phyloP scores from a whole-genome alignment of 1,140 invertebrate genomes.

The Ectropis grisescens region DNA sequence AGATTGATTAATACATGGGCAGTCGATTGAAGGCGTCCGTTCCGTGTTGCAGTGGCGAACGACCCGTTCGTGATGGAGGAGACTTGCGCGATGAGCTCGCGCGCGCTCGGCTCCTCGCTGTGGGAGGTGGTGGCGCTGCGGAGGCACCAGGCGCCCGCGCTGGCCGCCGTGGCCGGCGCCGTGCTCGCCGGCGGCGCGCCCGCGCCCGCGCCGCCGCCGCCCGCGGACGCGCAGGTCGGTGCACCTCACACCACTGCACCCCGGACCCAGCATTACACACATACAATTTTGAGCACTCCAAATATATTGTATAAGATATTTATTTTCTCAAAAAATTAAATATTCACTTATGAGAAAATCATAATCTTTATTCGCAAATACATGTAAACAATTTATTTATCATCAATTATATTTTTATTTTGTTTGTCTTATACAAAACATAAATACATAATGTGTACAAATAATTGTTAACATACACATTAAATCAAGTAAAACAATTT shows the following conservation, averaged over 20 bases:
- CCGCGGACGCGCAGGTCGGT: slow-evolving; percentile 1
- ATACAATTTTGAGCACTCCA: neutral
- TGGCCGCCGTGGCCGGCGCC: slow-evolving; percentile 24
- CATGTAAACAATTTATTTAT: too few species aligned
- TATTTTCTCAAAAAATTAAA: too few species aligned
- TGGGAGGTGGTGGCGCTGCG: slow-evolving; percentile 92
- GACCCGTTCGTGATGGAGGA: slow-evolving; percentile 91
- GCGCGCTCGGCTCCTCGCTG: slow-evolving; percentile 88
- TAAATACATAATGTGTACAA: too few species aligned
- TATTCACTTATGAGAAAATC: too few species aligned
- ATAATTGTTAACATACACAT: too few species aligned
- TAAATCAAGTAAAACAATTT: too few species aligned
- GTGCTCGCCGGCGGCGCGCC: slow-evolving; percentile 22
- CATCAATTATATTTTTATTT: too few species aligned
- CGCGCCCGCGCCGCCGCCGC: slow-evolving; percentile 11
- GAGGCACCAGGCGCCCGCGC: slow-evolving; percentile 33
- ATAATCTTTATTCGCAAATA: too few species aligned
- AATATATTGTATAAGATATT: too few species aligned
- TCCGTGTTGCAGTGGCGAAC: slow-evolving; percentile 66
- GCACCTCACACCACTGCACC: slow-evolving; percentile 5
- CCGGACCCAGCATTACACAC: slow-evolving; percentile 3
- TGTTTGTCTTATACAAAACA: too few species aligned
- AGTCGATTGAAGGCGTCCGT: too few species aligned
- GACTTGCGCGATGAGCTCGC: slow-evolving; percentile 80
- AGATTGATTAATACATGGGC: too few species aligned